phyloP scores from a whole-genome alignment of 2,797 vertebrate species.

The Eurystomus glaucurus region DNA sequence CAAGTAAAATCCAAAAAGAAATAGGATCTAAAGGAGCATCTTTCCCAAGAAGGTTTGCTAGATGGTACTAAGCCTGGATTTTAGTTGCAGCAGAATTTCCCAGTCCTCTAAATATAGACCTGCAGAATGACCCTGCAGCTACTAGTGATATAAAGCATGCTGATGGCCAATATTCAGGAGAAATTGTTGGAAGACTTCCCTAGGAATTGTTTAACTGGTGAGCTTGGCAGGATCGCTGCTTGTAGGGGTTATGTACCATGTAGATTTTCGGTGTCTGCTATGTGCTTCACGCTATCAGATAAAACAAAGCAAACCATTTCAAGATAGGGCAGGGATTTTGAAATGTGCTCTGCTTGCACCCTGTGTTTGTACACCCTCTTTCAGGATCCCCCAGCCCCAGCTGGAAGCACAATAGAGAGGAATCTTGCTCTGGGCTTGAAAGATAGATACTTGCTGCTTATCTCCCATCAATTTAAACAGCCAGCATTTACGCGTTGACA shows the following conservation, averaged over 20 bases:
- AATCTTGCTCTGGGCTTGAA: background rate
- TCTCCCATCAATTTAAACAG: background rate
- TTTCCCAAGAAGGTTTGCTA: background rate
- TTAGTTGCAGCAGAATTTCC: background rate
- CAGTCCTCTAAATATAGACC: background rate
- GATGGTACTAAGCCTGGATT: background rate
- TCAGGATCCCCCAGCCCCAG: background rate
- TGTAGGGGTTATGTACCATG: background rate
- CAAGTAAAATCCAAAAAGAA: background rate
- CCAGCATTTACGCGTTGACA: rapidly evolving
- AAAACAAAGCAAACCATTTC: background rate
- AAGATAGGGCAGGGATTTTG: background rate
- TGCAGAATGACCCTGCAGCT: background rate
- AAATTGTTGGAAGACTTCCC: background rate
- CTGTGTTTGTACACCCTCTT: background rate
- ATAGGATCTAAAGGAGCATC: background rate
- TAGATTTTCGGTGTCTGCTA: background rate
- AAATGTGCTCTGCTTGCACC: background rate
- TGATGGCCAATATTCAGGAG: background rate
- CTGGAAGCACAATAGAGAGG: background rate
- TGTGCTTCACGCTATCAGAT: background rate
- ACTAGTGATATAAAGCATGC: background rate
- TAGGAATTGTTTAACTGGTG: background rate
- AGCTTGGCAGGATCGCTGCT: background rate
- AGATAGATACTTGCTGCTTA: background rate